Evolutionary conservation across 2,888 invertebrate genomes (phyloP).

Genomic region (Capitulum mitella): DNA sequence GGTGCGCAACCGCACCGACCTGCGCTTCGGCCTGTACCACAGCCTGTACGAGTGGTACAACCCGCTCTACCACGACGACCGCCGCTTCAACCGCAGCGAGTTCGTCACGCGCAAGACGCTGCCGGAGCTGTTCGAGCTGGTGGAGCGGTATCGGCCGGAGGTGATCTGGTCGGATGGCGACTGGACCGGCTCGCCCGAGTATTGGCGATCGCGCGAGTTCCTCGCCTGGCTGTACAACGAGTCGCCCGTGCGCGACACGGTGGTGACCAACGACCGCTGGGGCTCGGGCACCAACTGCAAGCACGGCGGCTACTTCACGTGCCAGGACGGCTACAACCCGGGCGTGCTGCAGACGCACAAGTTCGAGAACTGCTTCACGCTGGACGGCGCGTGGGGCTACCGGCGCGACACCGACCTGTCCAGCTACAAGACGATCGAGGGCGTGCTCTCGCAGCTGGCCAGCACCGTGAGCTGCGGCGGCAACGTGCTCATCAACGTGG

Average conservation of each 20-base stretch:
- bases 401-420: conserved; percentile 60
- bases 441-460: conserved; percentile 62
- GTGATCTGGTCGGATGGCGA: conserved; percentile 83
- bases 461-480: conserved; percentile 79
- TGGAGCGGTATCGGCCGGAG: conserved; percentile 50
- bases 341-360: conserved; percentile 80
- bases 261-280: conserved; percentile 94
- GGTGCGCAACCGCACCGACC: conserved; percentile 51
- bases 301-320: conserved; percentile 85
- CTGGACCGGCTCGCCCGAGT: conserved; percentile 44
- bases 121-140: conserved; percentile 70
- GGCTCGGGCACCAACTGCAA: conserved; percentile 67
- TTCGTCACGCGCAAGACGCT: conserved; percentile 48
- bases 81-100: conserved; percentile 27
- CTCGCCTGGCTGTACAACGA: conserved; percentile 87
- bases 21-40: conserved; percentile 74
- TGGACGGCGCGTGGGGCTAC: conserved; percentile 87
- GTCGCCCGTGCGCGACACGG: conserved; percentile 75
- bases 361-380: conserved; percentile 92
- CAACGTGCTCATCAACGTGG: conserved; percentile 74
- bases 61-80: conserved; percentile 64
- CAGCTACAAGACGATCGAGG: conserved; percentile 56
- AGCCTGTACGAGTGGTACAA: conserved; percentile 77
- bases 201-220: conserved; percentile 78
- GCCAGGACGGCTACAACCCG: conserved; percentile 57